Conservation (phyloP, 2,888 invertebrate genomes). For the Melipona bicolor region DNA sequence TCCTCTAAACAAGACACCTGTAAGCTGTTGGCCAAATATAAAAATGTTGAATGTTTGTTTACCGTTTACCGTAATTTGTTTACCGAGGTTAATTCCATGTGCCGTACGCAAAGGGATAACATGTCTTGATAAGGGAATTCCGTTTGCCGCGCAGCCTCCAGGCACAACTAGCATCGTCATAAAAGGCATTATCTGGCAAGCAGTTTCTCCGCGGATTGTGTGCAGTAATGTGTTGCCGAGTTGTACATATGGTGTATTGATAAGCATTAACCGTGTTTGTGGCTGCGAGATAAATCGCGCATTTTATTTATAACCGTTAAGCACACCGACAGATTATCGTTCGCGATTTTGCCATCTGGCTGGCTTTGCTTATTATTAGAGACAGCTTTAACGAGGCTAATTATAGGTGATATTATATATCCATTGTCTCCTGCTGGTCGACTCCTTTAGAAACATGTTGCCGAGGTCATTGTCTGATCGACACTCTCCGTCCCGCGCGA, state of each 20-base stretch:
- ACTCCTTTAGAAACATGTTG: conserved; percentile 55
- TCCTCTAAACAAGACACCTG: too few species aligned
- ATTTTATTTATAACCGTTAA: conserved; percentile 74
- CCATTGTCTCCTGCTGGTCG: conserved; percentile 63
- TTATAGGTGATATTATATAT: conserved; percentile 70
- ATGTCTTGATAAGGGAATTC: conserved; percentile 45
- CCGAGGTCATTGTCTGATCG: conserved; percentile 67
- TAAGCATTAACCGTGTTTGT: conserved; percentile 66
- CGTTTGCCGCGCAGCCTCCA: conserved; percentile 44
- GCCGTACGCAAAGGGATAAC: conserved; percentile 12
- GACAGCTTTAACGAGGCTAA: conserved; percentile 67
- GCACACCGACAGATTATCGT: conserved; percentile 63
- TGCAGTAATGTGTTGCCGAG: conserved; percentile 55
- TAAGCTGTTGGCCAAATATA: not conserved
- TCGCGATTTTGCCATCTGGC: conserved; percentile 64
- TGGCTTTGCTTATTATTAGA: conserved; percentile 66
- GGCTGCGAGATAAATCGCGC: conserved; percentile 58
- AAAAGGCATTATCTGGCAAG: conserved; percentile 53
- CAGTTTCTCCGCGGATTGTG: conserved; percentile 58
- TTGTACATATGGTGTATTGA: conserved; percentile 64
- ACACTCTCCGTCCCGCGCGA: conserved; percentile 25
- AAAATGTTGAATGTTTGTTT: not conserved
- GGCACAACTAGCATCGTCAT: conserved; percentile 32
- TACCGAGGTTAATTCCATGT: conserved; percentile 37
- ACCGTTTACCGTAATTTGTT: conserved; percentile 8